Conservation (phyloP, 2,797 vertebrate species). For the Tadarida brasiliensis region DNA sequence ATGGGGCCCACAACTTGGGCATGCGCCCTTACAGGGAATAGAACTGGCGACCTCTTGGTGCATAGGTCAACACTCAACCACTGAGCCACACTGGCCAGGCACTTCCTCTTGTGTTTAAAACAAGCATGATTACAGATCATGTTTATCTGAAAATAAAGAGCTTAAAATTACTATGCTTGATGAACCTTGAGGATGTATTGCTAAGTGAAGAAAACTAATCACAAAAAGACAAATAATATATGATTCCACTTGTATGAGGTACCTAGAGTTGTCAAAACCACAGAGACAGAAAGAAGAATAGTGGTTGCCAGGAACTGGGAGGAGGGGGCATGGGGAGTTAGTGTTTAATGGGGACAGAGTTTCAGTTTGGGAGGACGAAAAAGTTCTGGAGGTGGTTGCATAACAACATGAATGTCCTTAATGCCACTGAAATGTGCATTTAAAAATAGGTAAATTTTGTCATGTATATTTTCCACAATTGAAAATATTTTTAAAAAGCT, state of each 20-base stretch:
- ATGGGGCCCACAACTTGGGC: too few relatives aligned
- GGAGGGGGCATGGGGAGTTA: background rate
- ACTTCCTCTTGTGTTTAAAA: too few relatives aligned
- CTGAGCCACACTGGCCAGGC: too few relatives aligned
- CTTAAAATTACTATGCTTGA: background rate
- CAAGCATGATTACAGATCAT: background rate
- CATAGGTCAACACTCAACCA: too few relatives aligned
- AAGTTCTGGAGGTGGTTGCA: background rate
- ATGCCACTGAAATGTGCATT: background rate
- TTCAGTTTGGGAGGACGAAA: background rate
- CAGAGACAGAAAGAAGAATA: background rate
- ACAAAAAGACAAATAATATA: background rate
- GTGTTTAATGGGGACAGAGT: background rate
- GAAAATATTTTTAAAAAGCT: background rate
- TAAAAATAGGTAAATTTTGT: background rate
- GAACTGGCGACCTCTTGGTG: too few relatives aligned
- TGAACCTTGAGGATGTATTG: background rate
- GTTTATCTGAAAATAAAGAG: constrained; percentile 36
- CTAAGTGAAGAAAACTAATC: background rate
- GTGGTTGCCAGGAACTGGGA: background rate
- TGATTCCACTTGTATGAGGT: background rate
- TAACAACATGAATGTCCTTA: background rate
- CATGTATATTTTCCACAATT: background rate
- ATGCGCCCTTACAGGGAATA: too few relatives aligned
- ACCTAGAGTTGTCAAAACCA: background rate